Conservation (phyloP, 2,113 vertebrate species). For the Oryctolagus cuniculus region mOryCun1.1 NC_091435.1:109767501-109768000, state of each 20-base stretch:
- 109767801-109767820: neutral
- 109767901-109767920: neutral
- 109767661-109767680: neutral
- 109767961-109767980: neutral
- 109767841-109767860: neutral
- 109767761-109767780: neutral
- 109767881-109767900: neutral
- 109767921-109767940: neutral
- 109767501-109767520: neutral
- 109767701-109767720: neutral
- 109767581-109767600: neutral
- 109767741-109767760: neutral
- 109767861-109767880: neutral
- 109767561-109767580: neutral
- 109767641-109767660: neutral
- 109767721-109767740: neutral
- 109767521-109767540: neutral
- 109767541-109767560: neutral
- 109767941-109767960: neutral
- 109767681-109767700: neutral
- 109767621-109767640: neutral
- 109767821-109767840: neutral
- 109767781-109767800: neutral
- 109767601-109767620: neutral
- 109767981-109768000: neutral